Conservation (phyloP, 2,797 vertebrate genomes). For the Menidia menidia region DNA sequence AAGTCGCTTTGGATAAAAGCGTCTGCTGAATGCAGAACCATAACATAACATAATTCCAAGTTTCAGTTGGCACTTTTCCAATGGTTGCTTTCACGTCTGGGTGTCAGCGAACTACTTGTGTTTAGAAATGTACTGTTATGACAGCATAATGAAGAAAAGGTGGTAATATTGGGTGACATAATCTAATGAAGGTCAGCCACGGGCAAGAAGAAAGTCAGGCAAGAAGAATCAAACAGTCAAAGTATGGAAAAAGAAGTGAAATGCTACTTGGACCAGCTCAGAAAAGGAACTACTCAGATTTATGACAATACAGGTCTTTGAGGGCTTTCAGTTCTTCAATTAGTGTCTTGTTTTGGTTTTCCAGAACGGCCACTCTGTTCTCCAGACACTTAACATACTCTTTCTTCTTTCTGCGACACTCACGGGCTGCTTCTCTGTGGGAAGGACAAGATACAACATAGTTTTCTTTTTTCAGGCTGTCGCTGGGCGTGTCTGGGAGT, state of each 20-base stretch:
- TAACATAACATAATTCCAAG: neutral
- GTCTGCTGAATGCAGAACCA: no score
- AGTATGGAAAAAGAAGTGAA: constrained; percentile 54
- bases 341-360: constrained; percentile 99
- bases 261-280: constrained; percentile 45
- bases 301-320: constrained; percentile 99
- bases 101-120: constrained; percentile 1
- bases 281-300: constrained; percentile 88
- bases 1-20: no score
- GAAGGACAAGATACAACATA: constrained; percentile 39
- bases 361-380: constrained; percentile 97
- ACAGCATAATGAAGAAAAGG: constrained; percentile 3
- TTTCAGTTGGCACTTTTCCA: constrained; percentile 14
- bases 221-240: constrained; percentile 52
- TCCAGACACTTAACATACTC: constrained; percentile 99
- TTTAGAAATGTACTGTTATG: constrained; percentile 7
- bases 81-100: neutral
- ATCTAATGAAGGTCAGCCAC: constrained; percentile 3
- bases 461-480: constrained; percentile 4
- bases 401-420: constrained; percentile 98
- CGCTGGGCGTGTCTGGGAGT: neutral
- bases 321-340: constrained; percentile 99
- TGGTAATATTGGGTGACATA: neutral
- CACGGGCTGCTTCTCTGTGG: constrained; percentile 93
- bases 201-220: constrained; percentile 41